Percentiles rank a stretch among this genome's conserved stretches.
Evolutionary conservation across 1,140 invertebrate genomes (phyloP).

Genomic region (Rhizoglyphus robini): DNA sequence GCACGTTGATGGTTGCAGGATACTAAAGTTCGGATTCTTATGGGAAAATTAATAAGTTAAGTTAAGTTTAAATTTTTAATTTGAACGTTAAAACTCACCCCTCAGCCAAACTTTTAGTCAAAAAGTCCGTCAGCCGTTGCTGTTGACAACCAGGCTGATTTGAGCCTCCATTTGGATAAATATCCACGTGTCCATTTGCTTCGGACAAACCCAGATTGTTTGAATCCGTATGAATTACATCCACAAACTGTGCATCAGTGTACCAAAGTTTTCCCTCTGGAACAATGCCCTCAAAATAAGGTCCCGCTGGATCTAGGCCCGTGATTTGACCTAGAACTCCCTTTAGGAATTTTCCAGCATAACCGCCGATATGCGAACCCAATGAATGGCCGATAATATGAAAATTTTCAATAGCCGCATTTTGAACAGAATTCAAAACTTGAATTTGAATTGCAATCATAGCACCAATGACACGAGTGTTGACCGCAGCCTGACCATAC

Average conservation of each 20-base stretch:
- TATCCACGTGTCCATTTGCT: slow-evolving; percentile 48
- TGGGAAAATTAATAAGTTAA: neutral
- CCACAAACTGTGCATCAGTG: slow-evolving; percentile 75
- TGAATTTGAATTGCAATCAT: slow-evolving; percentile 30
- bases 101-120: slow-evolving; percentile 36
- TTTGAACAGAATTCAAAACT: neutral
- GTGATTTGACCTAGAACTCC: slow-evolving; percentile 34
- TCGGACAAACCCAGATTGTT: slow-evolving; percentile 27
- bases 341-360: slow-evolving; percentile 31
- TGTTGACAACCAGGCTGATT: slow-evolving; percentile 56
- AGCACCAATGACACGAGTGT: slow-evolving; percentile 34
- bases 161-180: slow-evolving; percentile 59
- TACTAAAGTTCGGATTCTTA: slow-evolving; percentile 35
- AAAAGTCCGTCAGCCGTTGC: slow-evolving; percentile 30
- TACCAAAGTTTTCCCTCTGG: slow-evolving; percentile 61
- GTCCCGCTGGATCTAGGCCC: slow-evolving; percentile 75
- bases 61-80: neutral
- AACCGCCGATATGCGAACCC: slow-evolving; percentile 36
- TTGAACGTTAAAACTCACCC: too few species aligned
- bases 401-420: slow-evolving; percentile 14
- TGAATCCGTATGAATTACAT: slow-evolving; percentile 62
- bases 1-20: slow-evolving; percentile 75
- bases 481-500: slow-evolving; percentile 30
- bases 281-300: slow-evolving; percentile 51
- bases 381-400: slow-evolving; percentile 38